phyloP scores from a whole-genome alignment of 2,797 vertebrate species.

The Cephalopachus bancanus region DNA sequence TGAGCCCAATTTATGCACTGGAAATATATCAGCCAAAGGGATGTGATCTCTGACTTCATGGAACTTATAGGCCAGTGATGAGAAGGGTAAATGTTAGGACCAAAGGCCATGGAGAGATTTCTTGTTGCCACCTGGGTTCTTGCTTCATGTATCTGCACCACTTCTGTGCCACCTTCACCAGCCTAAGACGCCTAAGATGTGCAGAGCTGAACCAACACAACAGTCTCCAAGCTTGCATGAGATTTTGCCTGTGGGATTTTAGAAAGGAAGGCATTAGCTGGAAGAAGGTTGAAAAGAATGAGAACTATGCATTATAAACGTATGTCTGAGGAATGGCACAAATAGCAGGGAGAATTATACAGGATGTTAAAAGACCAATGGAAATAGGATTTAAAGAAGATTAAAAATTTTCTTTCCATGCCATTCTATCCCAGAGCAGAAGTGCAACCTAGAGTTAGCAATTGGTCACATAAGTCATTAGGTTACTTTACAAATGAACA shows the following conservation, averaged over 20 bases:
- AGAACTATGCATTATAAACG: background rate
- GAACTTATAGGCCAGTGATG: background rate
- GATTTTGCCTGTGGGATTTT: background rate
- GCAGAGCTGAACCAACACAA: accelerated
- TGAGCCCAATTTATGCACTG: background rate
- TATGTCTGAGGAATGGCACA: background rate
- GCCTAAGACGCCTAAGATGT: accelerated
- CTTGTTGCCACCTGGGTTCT: background rate
- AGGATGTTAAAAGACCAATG: background rate
- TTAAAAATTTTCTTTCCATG: background rate
- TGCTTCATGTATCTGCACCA: accelerated
- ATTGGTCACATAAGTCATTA: background rate
- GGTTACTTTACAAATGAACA: background rate
- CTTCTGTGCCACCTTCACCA: background rate
- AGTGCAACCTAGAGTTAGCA: background rate
- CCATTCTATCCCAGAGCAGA: background rate
- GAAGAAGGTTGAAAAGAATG: background rate
- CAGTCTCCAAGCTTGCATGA: background rate
- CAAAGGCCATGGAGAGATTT: background rate
- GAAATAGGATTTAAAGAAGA: slow-evolving; percentile 15
- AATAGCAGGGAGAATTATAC: background rate
- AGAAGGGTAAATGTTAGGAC: background rate
- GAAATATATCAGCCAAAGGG: background rate
- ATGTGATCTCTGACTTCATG: background rate
- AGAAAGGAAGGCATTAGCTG: background rate